phyloP scores from a whole-genome alignment of 2,113 vertebrate species.

The Nothoprocta pentlandii region DNA sequence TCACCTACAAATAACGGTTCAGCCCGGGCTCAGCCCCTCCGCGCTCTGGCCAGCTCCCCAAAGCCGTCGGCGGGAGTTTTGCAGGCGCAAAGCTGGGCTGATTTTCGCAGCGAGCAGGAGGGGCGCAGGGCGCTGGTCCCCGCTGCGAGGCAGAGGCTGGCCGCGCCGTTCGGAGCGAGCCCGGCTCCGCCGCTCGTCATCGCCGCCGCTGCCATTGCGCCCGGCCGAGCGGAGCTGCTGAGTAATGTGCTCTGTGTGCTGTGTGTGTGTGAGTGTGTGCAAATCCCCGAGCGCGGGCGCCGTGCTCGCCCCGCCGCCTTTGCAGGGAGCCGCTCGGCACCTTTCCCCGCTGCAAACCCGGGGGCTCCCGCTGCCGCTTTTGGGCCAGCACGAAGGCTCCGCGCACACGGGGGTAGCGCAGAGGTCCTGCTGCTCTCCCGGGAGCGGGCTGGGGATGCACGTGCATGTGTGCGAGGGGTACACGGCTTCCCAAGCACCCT shows the following conservation, averaged over 20 bases:
- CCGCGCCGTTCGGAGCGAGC: conserved; percentile 11
- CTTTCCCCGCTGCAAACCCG: background rate
- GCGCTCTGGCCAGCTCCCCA: background rate
- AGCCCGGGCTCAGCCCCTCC: background rate
- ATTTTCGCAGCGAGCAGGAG: background rate
- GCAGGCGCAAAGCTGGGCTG: background rate
- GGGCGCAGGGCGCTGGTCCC: background rate
- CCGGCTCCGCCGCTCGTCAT: conserved; percentile 41
- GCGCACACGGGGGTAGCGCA: background rate
- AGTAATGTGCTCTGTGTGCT: conserved; percentile 44
- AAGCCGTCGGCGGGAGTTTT: background rate
- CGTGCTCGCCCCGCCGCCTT: conserved; percentile 56
- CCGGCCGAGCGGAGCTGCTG: conserved; percentile 54
- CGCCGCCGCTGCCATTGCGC: conserved; percentile 35
- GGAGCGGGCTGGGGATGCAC: background rate
- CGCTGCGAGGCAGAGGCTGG: background rate
- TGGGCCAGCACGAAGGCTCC: background rate
- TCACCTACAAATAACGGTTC: background rate
- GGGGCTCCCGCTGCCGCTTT: background rate
- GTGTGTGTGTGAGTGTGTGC: conserved; percentile 17
- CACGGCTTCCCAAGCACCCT: rapidly evolving
- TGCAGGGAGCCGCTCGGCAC: conserved; percentile 53
- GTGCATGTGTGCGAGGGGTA: rapidly evolving
- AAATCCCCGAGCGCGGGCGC: conserved; percentile 46
- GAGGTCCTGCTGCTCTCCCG: conserved; percentile 10